A percentile compares a stretch with the other conserved stretches of the same genome.
Conservation (phyloP, 1,140 invertebrate species). For the Brachionus rotundiformis region DNA sequence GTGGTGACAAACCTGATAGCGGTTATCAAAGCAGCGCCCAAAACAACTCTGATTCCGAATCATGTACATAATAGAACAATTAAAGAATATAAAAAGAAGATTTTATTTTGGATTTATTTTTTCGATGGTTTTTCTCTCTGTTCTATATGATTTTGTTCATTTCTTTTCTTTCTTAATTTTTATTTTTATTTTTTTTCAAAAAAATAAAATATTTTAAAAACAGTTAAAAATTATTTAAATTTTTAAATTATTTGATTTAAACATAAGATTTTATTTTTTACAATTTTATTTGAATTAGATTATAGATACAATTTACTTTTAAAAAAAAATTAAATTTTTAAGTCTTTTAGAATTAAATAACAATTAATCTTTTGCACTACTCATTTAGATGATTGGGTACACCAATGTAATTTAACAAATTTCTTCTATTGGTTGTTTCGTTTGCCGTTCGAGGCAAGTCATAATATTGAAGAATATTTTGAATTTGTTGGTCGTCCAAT, state of each 20-base stretch:
- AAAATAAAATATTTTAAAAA: not conserved
- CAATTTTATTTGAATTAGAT: no score
- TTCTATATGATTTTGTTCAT: not conserved
- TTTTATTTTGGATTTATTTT: not conserved
- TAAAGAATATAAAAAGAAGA: not conserved
- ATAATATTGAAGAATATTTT: not conserved
- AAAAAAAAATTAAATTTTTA: no score
- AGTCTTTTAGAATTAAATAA: no score
- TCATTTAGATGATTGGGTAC: not conserved
- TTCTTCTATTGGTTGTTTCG: not conserved
- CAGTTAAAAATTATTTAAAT: no score
- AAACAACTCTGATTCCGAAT: constrained; percentile 48
- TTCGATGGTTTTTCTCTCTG: constrained; percentile 3
- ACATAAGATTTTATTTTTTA: no score
- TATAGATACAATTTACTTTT: no score
- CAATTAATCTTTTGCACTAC: no score
- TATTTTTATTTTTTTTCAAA: not conserved
- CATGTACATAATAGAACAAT: not conserved
- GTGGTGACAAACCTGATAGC: constrained; percentile 36
- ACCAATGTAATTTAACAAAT: not conserved
- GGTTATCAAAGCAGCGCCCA: constrained; percentile 44
- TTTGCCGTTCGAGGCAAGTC: not conserved
- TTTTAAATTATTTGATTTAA: no score
- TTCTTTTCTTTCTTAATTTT: constrained; percentile 1
- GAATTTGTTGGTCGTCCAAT: not conserved